These are phyloP conservation scores for Takifugu rubripes DNA, from an alignment of 2,797 vertebrate genomes.

Conservation along the genomic window DNA sequence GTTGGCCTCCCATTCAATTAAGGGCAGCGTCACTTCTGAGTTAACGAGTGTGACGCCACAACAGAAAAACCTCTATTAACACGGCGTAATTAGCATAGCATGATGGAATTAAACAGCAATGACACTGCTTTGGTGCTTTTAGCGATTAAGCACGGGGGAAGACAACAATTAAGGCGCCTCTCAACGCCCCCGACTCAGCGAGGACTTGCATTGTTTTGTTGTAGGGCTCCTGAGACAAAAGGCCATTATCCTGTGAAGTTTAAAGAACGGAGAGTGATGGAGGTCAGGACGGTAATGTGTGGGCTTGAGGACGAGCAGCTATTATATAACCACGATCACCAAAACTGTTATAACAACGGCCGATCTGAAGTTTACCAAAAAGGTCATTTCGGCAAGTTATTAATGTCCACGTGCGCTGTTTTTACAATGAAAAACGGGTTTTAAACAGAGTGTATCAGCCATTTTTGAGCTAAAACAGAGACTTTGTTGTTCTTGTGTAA, in stretches of 20 bases:
- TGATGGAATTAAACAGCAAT: constrained; percentile 59
- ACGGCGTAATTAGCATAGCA: constrained; percentile 69
- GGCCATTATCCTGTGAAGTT: constrained; percentile 37
- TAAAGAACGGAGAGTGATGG: constrained; percentile 50
- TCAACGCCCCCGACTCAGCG: constrained; percentile 47
- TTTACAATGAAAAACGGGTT: too few species aligned
- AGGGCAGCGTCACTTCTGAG: constrained; percentile 67
- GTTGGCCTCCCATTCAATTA: constrained; percentile 66
- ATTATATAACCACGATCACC: too few species aligned
- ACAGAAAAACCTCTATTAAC: constrained; percentile 64
- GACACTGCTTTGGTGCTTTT: constrained; percentile 59
- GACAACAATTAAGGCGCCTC: constrained; percentile 70
- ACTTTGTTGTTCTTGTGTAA: too few species aligned
- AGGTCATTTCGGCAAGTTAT: too few species aligned
- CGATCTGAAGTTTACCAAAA: too few species aligned
- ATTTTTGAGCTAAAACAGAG: too few species aligned
- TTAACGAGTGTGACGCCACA: constrained; percentile 65
- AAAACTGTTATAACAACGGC: too few species aligned
- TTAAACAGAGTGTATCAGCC: too few species aligned
- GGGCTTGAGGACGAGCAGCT: background rate
- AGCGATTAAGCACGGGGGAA: constrained; percentile 64
- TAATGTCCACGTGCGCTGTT: too few species aligned
- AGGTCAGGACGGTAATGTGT: constrained; percentile 49
- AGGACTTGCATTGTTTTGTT: constrained; percentile 59
- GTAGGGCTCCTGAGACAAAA: constrained; percentile 54